phyloP scores from a whole-genome alignment of 2,797 vertebrate genomes.

The Vultur gryphus region DNA sequence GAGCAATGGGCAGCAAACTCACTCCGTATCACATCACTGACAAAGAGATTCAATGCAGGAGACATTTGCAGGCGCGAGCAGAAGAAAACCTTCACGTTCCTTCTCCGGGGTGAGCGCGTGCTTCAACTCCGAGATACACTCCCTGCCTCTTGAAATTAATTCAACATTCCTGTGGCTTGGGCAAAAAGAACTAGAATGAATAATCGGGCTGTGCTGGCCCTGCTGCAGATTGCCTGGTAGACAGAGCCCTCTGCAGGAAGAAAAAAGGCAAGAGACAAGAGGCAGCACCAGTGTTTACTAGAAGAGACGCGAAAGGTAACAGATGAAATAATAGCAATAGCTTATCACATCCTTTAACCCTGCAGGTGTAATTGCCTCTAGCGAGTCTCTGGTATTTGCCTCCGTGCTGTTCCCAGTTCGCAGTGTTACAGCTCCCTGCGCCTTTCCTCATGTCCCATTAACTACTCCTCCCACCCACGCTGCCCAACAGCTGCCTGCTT shows the following conservation, averaged over 20 bases:
- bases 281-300: not conserved
- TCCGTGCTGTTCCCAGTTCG: not conserved
- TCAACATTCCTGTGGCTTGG: constrained; percentile 47
- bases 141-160: constrained; percentile 59
- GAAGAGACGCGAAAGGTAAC: not conserved
- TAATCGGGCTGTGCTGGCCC: not conserved
- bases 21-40: not conserved
- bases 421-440: not conserved
- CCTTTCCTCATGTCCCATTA: not conserved
- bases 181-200: not conserved
- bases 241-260: constrained; percentile 71
- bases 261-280: not conserved
- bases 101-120: not conserved
- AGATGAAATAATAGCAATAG: not conserved
- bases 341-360: not conserved
- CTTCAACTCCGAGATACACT: constrained; percentile 28
- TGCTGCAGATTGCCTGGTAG: constrained; percentile 43
- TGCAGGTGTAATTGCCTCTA: not conserved
- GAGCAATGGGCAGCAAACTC: not conserved
- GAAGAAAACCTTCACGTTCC: constrained; percentile 50
- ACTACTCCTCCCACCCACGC: not conserved
- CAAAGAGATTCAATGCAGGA: not conserved
- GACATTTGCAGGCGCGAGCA: not conserved
- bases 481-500: not conserved
- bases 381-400: too few relatives aligned